Percentiles rank a stretch among this genome's conserved stretches.
Evolutionary conservation across 2,888 invertebrate genomes (phyloP).

Genomic region (Perizoma affinitatum): DNA sequence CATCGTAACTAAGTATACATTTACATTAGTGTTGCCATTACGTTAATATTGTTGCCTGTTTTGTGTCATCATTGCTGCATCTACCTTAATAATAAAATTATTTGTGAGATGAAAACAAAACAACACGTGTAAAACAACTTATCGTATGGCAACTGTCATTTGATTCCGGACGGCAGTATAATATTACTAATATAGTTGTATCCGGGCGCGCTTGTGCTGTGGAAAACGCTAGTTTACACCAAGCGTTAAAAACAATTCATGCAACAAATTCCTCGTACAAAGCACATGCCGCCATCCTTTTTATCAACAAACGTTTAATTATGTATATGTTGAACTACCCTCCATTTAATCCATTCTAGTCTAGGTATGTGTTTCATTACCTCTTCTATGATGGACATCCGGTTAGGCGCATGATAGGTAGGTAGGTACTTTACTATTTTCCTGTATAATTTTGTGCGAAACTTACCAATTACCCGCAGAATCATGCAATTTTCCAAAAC

Average conservation of each 20-base stretch:
- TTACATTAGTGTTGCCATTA: too few relatives aligned
- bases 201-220: constrained; percentile 69
- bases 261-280: constrained; percentile 25
- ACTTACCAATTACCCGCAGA: constrained; percentile 63
- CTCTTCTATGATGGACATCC: neutral
- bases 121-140: neutral
- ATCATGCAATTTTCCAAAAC: constrained; percentile 79
- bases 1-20: too few relatives aligned
- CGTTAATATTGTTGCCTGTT: too few relatives aligned
- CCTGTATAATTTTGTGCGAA: constrained; percentile 44
- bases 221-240: constrained; percentile 60
- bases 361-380: too few relatives aligned
- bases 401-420: neutral
- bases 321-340: constrained; percentile 4
- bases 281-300: constrained; percentile 28
- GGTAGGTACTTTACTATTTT: neutral
- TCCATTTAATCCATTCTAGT: neutral
- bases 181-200: constrained; percentile 39
- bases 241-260: constrained; percentile 30
- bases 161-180: constrained; percentile 18
- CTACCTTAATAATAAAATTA: too few relatives aligned
- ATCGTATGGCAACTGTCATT: constrained; percentile 11
- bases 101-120: too few relatives aligned
- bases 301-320: constrained; percentile 7
- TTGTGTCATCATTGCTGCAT: too few relatives aligned